Conservation (phyloP, 2,888 invertebrate genomes). For the Zonitis immaculata region DNA sequence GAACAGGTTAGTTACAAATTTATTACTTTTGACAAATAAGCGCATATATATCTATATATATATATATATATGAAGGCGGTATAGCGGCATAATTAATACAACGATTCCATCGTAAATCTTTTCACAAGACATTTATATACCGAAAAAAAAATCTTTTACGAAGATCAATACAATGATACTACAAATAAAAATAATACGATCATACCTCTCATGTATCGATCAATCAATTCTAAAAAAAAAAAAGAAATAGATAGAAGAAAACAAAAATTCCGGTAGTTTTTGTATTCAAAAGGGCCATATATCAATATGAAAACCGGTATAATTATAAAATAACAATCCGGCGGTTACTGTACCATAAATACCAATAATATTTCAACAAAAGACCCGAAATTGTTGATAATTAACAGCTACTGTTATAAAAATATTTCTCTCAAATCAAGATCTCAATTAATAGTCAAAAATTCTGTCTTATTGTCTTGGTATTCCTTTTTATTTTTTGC, state of each 20-base stretch:
- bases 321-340: conserved; percentile 27
- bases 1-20: conserved; percentile 73
- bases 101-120: conserved; percentile 23
- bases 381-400: conserved; percentile 7
- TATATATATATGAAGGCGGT: conserved; percentile 25
- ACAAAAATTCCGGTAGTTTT: conserved; percentile 32
- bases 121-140: neutral
- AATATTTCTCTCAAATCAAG: neutral
- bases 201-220: neutral
- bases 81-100: conserved; percentile 24
- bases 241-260: neutral
- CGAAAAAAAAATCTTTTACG: neutral
- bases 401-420: conserved; percentile 13
- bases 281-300: conserved; percentile 27
- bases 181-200: neutral
- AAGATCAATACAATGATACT: neutral
- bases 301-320: conserved; percentile 29
- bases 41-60: no score
- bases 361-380: conserved; percentile 8
- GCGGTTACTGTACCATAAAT: conserved; percentile 10
- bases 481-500: no score
- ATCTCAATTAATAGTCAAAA: neutral
- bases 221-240: neutral
- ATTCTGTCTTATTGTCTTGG: no score
- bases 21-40: conserved; percentile 28